Conservation (phyloP, 2,888 invertebrate species). For the Platerodrilus igneus region DNA sequence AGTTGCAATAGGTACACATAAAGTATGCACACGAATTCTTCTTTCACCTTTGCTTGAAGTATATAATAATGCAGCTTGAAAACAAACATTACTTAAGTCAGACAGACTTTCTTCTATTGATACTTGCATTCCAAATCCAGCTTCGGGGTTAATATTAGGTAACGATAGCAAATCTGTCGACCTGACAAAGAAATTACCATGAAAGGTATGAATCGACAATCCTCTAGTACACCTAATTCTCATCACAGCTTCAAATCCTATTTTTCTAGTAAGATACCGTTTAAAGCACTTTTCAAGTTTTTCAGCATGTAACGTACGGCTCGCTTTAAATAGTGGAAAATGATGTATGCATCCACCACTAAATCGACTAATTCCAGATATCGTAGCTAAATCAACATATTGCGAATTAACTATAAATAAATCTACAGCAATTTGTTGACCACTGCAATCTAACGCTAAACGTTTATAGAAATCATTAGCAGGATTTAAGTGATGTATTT, state of each 20-base stretch:
- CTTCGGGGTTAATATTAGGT: slow-evolving; percentile 97
- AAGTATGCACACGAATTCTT: slow-evolving; percentile 94
- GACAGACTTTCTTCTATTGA: slow-evolving; percentile 87
- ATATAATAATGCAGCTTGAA: slow-evolving; percentile 96
- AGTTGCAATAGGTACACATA: slow-evolving; percentile 86
- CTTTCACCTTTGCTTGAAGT: slow-evolving; percentile 95
- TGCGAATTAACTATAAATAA: slow-evolving; percentile 89
- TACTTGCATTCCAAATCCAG: slow-evolving; percentile 97
- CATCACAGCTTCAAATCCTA: slow-evolving; percentile 99
- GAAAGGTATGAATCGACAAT: slow-evolving; percentile 94
- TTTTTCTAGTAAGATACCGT: slow-evolving; percentile 91
- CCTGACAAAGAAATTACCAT: slow-evolving; percentile 98
- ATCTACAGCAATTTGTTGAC: slow-evolving; percentile 94
- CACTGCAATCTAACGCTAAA: slow-evolving; percentile 91
- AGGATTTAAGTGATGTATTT: slow-evolving; percentile 84
- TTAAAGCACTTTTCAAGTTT: slow-evolving; percentile 72
- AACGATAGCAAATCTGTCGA: slow-evolving; percentile 93
- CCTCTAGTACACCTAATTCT: slow-evolving; percentile 92
- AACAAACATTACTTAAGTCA: slow-evolving; percentile 85
- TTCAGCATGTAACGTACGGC: slow-evolving; percentile 66
- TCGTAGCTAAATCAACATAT: slow-evolving; percentile 90
- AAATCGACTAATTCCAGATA: slow-evolving; percentile 91
- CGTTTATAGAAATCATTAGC: slow-evolving; percentile 98
- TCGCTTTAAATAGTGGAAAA: slow-evolving; percentile 78
- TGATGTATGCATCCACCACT: slow-evolving; percentile 92